Evolutionary conservation across 1,140 invertebrate species (phyloP).

Genomic region (Apis cerana): DNA sequence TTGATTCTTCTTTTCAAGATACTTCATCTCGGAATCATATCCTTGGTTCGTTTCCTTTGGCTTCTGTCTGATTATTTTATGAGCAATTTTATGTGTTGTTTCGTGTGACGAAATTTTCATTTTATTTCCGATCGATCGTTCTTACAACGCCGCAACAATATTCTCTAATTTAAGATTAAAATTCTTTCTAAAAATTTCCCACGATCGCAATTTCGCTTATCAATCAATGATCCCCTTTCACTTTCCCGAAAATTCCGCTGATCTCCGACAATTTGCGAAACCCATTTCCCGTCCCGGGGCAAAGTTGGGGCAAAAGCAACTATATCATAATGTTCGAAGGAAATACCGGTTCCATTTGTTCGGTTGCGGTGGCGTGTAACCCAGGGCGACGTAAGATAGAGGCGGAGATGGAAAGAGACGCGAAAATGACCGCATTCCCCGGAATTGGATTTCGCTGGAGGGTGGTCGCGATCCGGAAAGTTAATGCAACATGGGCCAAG

Average conservation of each 20-base stretch:
- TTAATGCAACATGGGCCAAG: slow-evolving; percentile 38
- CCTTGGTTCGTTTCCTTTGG: no score
- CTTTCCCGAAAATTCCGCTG: neutral
- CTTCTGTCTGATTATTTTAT: no score
- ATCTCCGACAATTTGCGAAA: neutral
- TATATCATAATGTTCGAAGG: neutral
- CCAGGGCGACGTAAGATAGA: slow-evolving; percentile 26
- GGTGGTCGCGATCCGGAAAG: slow-evolving; percentile 45
- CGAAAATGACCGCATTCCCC: slow-evolving; percentile 46
- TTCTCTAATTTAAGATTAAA: no score
- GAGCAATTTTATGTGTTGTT: no score
- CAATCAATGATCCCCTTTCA: neutral
- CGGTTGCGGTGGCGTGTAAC: slow-evolving; percentile 23
- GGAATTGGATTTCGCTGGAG: slow-evolving; percentile 44
- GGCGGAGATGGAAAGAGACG: slow-evolving; percentile 32
- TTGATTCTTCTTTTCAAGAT: no score
- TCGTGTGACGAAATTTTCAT: no score
- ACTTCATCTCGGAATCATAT: no score
- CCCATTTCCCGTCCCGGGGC: neutral
- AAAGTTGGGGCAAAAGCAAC: neutral
- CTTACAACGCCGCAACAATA: no score
- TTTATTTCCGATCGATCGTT: no score
- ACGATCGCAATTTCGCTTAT: neutral
- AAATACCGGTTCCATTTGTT: slow-evolving; percentile 23
- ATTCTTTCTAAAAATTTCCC: no score